Evolutionary conservation across 2,888 invertebrate genomes (phyloP).

Genomic region (Cerastis rubricosa): DNA sequence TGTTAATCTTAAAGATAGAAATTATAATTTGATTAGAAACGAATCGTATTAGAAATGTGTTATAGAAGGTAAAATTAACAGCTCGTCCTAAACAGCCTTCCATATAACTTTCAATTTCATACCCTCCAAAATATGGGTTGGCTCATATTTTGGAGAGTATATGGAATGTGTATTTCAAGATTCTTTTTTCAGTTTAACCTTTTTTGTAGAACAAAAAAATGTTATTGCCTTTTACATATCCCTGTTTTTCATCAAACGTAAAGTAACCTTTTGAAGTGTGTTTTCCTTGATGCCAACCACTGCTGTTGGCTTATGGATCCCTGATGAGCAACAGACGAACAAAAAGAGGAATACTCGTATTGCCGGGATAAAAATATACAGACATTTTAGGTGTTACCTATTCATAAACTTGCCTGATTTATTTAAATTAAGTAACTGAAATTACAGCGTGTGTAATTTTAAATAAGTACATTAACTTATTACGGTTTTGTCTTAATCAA

Average conservation of each 20-base stretch:
- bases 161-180: neutral
- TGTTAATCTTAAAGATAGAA: too few species aligned
- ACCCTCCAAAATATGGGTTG: too few species aligned
- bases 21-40: too few species aligned
- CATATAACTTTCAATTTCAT: neutral
- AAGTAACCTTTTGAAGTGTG: neutral
- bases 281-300: neutral
- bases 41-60: neutral
- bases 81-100: neutral
- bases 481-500: too few species aligned
- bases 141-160: too few species aligned
- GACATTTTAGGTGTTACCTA: neutral
- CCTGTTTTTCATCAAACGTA: neutral
- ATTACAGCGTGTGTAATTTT: neutral
- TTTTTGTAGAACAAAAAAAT: neutral
- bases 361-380: neutral
- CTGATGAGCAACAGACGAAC: neutral
- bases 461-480: neutral
- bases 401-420: neutral
- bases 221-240: neutral
- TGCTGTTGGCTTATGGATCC: conserved; percentile 11
- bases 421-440: neutral
- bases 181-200: neutral
- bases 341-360: neutral
- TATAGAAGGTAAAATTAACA: neutral